Evolutionary conservation across 2,113 vertebrate genomes (phyloP), one percentile per base, ranked within the genome.

Genomic region (Oryzias javanicus): DNA sequence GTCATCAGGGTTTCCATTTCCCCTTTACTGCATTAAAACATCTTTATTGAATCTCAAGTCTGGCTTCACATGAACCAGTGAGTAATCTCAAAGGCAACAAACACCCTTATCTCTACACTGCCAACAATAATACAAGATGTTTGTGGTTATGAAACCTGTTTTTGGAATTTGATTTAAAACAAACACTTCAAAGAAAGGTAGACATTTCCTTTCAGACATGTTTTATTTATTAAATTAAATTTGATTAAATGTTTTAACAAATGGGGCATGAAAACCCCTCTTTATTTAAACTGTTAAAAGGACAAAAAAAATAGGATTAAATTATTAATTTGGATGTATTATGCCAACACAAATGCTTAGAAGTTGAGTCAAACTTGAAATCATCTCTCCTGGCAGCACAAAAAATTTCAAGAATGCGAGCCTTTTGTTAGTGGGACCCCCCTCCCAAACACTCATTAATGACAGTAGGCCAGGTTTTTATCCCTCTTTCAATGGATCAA

Each of bases 51-150:
- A 86, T 82, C 65, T 74, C n/a, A 24, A 66, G 66, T 73, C 74
- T 56, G 67, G 74, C 70, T 64, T 69, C 51, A 22, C 59, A 58
- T 46, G 47, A 80, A 55, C 56, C 51, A 1, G 14, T 42, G 14
- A 47, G 72, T 80, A 68, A 82, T 63, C 56, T 68, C 41, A 66
- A 78, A 46, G 41, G 74, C 57, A 78, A 78, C 76, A 79, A 85
- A 87, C 80, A 78, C 75, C 78, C 64, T 87, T 74, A 82, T 79
- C 70, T 50, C 52, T 4, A 1, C 1, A 29, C 60, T 62, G 65
- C 82, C 71, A 85, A 78, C 69, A 81, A 77, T 66, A 87, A 83
- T 70, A 85, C 69, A 60, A 83, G 67, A 86, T 71, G 73, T 76
- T 75, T 72, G 82, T 47, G 72, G 83, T 74, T 72, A 47, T 14